Evolutionary conservation across 1,140 invertebrate genomes (phyloP), one percentile per base, ranked within the genome.

Genomic region (Cydia pomonella): DNA sequence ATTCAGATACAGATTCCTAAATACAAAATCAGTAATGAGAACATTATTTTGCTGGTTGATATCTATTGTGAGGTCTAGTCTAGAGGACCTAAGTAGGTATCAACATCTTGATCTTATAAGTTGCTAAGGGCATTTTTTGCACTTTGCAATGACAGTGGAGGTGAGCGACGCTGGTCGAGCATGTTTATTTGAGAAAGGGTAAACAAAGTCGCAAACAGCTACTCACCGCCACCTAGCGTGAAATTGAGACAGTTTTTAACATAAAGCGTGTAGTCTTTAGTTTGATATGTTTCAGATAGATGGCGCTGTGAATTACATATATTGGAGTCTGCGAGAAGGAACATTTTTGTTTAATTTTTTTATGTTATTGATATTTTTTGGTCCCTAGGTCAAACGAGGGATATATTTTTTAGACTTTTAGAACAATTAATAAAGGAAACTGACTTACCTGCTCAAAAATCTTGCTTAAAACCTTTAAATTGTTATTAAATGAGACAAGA

Each of bases 41-140:
- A 16, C 47, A 50, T 50, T n/a, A n/a, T n/a, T 6, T 50, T 44
- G 41, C 29, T 16, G 1, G 41, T 44, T 44, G 41, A 44, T 12
- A 16, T 44, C 29, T 50, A 50, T 50, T 50, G 4, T 50, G 47
- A 50, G 5, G n/a, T 50, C n/a, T n/a, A n/a, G n/a, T n/a, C n/a
- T n/a, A n/a, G n/a, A n/a, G n/a, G n/a, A n/a, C n/a, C n/a, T n/a
- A 50, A 50, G 13, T 50, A 18, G 47, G 47, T 50, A 18, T 18
- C 13, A 50, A 21, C 18, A 23, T 59, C 53, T 23, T 59, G 21
- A 21, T 16, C 12, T 47, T 47, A 16, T 13, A 53, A 47, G 4
- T 18, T 50, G 53, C 53, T 59, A 23, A 59, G 53, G 53, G 21
- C 53, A 59, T 59, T 59, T 59, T 53, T 59, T 59, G 18, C 53